Base-by-base conservation (phyloP, 2,113 vertebrate species). In the Rissa tridactyla region DNA sequence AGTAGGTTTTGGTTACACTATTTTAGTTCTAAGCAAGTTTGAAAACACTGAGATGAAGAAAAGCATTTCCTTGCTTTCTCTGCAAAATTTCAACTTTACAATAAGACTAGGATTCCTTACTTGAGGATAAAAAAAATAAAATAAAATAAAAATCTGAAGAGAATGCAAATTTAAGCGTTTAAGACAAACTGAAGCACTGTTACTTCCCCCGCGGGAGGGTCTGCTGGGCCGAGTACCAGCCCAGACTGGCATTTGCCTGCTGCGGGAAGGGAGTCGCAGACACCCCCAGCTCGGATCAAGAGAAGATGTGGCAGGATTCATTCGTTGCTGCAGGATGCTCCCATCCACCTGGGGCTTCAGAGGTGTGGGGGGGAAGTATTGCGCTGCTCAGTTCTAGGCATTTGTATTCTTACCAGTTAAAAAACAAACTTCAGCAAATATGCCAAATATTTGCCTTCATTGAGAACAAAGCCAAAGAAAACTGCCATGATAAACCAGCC, bases 381-480 rank as follows among this genome's bases (percentile, higher is more conserved):
- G 49, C 18, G 66, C 62, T 94, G 92, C 83, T 94, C 84, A 70
- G 40, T 70, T 87, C 62, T 5, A 90, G 84, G 68, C 60, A 69
- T 26, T 85, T 9, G 0, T 38, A 21, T 80, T 90, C 86, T 15
- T 78, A 46, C 25, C 62, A 87, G 58, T 60, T 49, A 62, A 70
- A 95, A 91, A 82, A 5, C 17, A 72, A 89, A 69, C 2, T n/a
- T 46, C 27, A 73, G 38, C 27, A 85, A 87, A 85, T 51, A 62
- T 25, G 61, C 60, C 84, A 92, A 89, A 79, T 79, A 70, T 76
- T 94, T 92, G 66, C n/a, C 46, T 84, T 94, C 73, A 69, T 16
- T 82, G 14, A 96, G 82, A 76, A 61, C 25, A n/a, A 77, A 94
- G 84, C 81, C 91, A 94, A 96, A 70, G 73, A 90, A 86, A 97